Evolutionary conservation across 2,113 vertebrate species (phyloP).

Genomic region (Caracal caracal): DNA sequence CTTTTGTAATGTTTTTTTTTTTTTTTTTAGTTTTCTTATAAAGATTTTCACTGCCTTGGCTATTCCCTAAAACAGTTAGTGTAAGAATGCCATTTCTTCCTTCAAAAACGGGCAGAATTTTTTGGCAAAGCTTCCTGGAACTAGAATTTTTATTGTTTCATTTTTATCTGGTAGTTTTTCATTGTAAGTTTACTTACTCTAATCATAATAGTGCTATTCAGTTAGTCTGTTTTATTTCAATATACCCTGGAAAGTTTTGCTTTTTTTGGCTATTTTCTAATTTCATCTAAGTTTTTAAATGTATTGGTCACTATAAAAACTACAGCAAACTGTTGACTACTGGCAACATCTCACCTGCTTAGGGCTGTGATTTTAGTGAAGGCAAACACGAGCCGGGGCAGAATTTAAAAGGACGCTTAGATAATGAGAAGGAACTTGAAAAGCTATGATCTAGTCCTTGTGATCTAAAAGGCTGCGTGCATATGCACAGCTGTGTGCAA

Average conservation of each 20-base stretch:
- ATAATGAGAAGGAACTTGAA: neutral
- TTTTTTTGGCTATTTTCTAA: neutral
- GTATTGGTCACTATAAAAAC: neutral
- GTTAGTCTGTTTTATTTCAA: neutral
- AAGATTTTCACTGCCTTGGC: fast-evolving
- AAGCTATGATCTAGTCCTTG: neutral
- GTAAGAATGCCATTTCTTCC: neutral
- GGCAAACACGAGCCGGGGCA: neutral
- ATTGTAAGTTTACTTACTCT: neutral
- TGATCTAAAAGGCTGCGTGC: neutral
- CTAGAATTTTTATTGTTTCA: neutral
- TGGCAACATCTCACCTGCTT: neutral
- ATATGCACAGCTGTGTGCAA: neutral
- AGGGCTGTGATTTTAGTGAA: neutral
- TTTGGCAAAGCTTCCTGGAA: neutral
- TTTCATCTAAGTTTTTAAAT: neutral
- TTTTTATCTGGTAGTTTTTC: neutral
- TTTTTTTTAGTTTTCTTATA: neutral
- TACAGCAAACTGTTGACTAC: neutral
- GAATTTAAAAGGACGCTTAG: neutral
- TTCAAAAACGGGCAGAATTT: neutral
- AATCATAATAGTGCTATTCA: neutral
- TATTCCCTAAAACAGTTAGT: neutral
- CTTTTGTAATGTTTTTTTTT: neutral
- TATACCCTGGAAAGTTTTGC: neutral